A percentile compares a stretch with the other conserved stretches of the same genome.
Evolutionary conservation across 2,888 invertebrate genomes (phyloP).

Genomic region (Meghimatium bilineatum): DNA sequence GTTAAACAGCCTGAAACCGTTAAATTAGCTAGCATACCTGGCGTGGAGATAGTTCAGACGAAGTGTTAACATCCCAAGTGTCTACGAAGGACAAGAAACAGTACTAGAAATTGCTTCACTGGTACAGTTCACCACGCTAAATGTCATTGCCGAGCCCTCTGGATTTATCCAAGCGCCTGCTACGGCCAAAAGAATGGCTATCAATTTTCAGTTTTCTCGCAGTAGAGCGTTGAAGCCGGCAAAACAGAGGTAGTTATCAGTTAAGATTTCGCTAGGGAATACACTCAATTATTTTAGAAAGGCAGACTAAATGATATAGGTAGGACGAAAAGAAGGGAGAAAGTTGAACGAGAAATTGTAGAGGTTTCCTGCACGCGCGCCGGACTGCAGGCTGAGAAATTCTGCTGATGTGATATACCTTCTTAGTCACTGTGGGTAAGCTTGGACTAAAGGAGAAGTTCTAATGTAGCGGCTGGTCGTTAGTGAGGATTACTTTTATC

Average conservation of each 20-base stretch:
- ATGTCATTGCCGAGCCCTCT: background rate
- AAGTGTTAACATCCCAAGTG: background rate
- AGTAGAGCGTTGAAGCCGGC: background rate
- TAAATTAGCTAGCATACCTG: background rate
- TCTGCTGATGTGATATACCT: background rate
- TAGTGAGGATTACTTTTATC: background rate
- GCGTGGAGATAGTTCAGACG: background rate
- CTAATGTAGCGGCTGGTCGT: background rate
- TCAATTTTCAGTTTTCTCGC: background rate
- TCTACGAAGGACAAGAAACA: background rate
- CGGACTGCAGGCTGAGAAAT: background rate
- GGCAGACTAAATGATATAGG: background rate
- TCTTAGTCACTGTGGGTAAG: background rate
- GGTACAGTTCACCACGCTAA: background rate
- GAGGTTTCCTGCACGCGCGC: conserved; percentile 21
- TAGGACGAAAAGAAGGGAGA: background rate
- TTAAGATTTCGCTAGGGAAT: background rate
- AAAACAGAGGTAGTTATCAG: background rate
- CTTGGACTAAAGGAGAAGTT: background rate
- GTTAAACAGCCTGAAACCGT: background rate
- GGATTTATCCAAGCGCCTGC: background rate
- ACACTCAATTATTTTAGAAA: background rate
- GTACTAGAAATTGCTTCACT: background rate
- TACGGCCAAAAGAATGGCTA: background rate
- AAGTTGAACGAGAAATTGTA: background rate